Evolutionary conservation across 2,888 invertebrate genomes (phyloP).

Genomic region (Priocnemis perturbator): DNA sequence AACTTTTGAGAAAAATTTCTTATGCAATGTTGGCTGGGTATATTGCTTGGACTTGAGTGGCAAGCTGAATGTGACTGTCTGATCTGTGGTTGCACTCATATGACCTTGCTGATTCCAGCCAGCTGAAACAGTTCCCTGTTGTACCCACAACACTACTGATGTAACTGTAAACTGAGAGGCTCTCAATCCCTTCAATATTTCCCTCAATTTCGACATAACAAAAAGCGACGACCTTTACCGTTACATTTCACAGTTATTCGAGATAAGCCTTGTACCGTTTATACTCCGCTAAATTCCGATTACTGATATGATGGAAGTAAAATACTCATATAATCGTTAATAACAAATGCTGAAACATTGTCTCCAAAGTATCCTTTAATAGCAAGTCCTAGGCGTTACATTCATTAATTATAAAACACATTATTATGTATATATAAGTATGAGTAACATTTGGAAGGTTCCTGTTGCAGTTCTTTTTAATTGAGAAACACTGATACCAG

Average conservation of each 20-base stretch:
- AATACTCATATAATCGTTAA: too few relatives aligned
- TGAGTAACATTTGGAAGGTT: conserved; percentile 22
- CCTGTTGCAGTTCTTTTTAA: conserved; percentile 2
- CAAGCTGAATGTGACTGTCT: conserved; percentile 35
- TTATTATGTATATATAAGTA: conserved; percentile 9
- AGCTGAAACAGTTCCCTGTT: conserved; percentile 67
- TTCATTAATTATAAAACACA: conserved; percentile 3
- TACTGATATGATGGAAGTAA: too few relatives aligned
- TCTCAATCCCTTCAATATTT: conserved; percentile 58
- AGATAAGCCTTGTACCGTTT: too few relatives aligned
- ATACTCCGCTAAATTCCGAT: too few relatives aligned
- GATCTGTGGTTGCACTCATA: conserved; percentile 67
- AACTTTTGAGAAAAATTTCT: conserved; percentile 26
- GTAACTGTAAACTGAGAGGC: conserved; percentile 73
- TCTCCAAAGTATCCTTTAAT: too few relatives aligned
- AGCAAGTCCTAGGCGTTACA: too few relatives aligned
- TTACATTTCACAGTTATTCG: too few relatives aligned
- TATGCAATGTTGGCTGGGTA: conserved; percentile 42
- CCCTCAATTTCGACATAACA: background rate
- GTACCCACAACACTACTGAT: conserved; percentile 69
- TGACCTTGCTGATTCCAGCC: conserved; percentile 71
- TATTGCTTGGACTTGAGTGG: conserved; percentile 21
- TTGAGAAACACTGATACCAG: conserved; percentile 44
- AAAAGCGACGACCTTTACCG: too few relatives aligned
- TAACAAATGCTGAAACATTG: too few relatives aligned